Evolutionary conservation across 2,888 invertebrate genomes (phyloP).

Genomic region (Druceiella hillmani): DNA sequence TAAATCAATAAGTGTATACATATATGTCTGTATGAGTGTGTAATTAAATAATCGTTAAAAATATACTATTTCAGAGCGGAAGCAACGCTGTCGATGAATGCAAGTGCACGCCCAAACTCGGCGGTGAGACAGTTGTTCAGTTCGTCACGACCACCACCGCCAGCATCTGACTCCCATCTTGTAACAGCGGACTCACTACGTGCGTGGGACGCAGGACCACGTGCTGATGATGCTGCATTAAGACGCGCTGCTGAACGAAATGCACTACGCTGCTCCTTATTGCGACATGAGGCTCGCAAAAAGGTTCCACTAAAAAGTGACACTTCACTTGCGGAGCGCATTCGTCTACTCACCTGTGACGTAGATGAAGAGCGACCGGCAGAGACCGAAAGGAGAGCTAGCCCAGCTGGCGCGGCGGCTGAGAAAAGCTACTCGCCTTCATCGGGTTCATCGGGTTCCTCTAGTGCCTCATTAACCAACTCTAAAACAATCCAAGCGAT

Average conservation of each 20-base stretch:
- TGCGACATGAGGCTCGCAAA: conserved; percentile 59
- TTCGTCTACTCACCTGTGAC: conserved; percentile 80
- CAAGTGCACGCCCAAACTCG: conserved; percentile 64
- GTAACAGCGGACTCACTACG: conserved; percentile 69
- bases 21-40: too few relatives aligned
- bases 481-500: too few relatives aligned
- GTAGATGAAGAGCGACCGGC: conserved; percentile 62
- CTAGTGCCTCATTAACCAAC: conserved; percentile 45
- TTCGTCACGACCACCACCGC: conserved; percentile 58
- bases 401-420: conserved; percentile 60
- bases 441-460: conserved; percentile 50
- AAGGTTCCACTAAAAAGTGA: conserved; percentile 53
- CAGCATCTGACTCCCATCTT: conserved; percentile 48
- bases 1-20: too few relatives aligned
- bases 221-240: conserved; percentile 60
- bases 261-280: conserved; percentile 71
- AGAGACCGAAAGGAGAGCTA: conserved; percentile 43
- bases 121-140: conserved; percentile 83
- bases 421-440: conserved; percentile 59
- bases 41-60: too few relatives aligned
- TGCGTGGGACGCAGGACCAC: conserved; percentile 49
- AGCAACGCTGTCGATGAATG: conserved; percentile 50
- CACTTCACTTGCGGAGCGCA: conserved; percentile 78
- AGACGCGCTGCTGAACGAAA: conserved; percentile 78
- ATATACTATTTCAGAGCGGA: too few relatives aligned